These are phyloP conservation scores for Nemotelus pantherinus DNA, from an alignment of 2,888 invertebrate genomes.

Conservation along the genomic window DNA sequence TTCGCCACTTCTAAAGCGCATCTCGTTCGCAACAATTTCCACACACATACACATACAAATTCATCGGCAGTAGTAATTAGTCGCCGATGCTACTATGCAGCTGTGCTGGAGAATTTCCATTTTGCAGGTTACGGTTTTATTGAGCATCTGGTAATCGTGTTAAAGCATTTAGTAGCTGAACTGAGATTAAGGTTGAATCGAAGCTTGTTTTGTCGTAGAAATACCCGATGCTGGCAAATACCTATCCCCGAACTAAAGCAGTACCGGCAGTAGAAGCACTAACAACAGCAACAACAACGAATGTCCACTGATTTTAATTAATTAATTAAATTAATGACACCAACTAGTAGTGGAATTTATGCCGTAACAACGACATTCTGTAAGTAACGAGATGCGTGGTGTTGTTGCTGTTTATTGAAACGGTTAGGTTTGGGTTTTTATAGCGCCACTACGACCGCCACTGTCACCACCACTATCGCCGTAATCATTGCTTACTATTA, in stretches of 20 bases:
- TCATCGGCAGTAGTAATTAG: not conserved
- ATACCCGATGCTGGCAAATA: not conserved
- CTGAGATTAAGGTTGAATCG: not conserved
- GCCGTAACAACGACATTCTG: slow-evolving; percentile 45
- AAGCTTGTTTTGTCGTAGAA: not conserved
- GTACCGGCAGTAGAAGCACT: too few relatives aligned
- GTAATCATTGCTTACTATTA: too few relatives aligned
- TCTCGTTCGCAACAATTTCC: too few relatives aligned
- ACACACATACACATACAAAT: too few relatives aligned
- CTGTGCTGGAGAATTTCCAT: not conserved
- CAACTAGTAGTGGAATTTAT: slow-evolving; percentile 46
- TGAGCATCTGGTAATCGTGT: not conserved
- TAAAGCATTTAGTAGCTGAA: not conserved
- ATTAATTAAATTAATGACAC: slow-evolving; percentile 49
- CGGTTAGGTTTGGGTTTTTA: not conserved
- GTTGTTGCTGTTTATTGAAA: not conserved
- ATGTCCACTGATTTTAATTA: slow-evolving; percentile 44
- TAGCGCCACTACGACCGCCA: too few relatives aligned
- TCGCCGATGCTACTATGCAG: not conserved
- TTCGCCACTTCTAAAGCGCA: too few relatives aligned
- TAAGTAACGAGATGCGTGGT: not conserved
- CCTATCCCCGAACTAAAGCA: not conserved
- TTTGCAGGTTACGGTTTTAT: not conserved
- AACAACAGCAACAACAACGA: too few relatives aligned
- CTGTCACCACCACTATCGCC: too few relatives aligned